Conservation (phyloP, 2,888 invertebrate genomes). For the Atrina japonica region DNA sequence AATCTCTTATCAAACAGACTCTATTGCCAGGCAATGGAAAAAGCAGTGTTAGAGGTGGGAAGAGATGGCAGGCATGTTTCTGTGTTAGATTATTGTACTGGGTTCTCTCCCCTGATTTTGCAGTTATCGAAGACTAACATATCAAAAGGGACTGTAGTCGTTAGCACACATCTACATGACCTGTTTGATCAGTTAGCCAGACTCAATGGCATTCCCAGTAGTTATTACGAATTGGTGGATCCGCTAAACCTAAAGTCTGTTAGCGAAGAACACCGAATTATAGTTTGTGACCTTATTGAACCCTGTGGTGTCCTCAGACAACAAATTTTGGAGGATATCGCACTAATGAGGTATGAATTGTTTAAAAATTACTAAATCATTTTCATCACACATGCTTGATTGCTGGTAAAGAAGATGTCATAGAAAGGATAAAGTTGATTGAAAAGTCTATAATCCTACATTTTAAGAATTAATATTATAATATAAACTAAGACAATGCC, state of each 20-base stretch:
- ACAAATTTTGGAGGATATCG: conserved; percentile 72
- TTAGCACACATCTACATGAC: conserved; percentile 52
- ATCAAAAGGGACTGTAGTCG: conserved; percentile 53
- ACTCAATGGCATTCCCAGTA: conserved; percentile 49
- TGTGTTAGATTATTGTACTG: conserved; percentile 63
- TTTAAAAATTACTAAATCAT: too few species aligned
- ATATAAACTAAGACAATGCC: too few species aligned
- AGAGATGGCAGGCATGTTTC: conserved; percentile 31
- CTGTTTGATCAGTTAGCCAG: conserved; percentile 50
- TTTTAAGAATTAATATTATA: too few species aligned
- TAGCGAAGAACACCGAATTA: conserved; percentile 50
- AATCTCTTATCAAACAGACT: conserved; percentile 64
- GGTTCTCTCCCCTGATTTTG: conserved; percentile 66
- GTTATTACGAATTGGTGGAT: conserved; percentile 46
- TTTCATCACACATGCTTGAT: too few species aligned
- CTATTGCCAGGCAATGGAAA: conserved; percentile 57
- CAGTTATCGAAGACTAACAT: conserved; percentile 65
- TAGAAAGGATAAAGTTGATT: too few species aligned
- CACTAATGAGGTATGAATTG: conserved; percentile 72
- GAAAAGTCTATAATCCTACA: too few species aligned
- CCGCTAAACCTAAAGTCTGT: conserved; percentile 40
- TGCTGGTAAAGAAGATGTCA: too few species aligned
- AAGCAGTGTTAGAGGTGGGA: conserved; percentile 24
- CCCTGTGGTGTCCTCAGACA: conserved; percentile 68
- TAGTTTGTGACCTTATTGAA: conserved; percentile 66